Evolutionary conservation across 1,140 invertebrate species (phyloP).

Genomic region (Aphaenogaster rudis): DNA sequence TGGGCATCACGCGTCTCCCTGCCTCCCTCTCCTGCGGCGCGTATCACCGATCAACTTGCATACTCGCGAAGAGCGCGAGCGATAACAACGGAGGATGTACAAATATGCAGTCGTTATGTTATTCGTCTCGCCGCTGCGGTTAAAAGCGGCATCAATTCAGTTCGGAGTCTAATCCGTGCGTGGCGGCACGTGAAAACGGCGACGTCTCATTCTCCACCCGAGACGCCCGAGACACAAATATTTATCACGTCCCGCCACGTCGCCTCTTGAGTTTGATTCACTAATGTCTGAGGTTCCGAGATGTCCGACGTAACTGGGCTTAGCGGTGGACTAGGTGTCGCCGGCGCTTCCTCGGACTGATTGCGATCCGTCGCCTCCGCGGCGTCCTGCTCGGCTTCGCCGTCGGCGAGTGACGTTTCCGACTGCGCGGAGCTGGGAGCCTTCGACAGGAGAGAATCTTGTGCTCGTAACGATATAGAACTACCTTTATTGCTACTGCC

Average conservation of each 20-base stretch:
- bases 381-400: slow-evolving; percentile 71
- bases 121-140: not conserved
- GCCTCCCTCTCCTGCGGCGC: not conserved
- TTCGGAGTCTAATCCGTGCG: slow-evolving; percentile 40
- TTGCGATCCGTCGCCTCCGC: slow-evolving; percentile 66
- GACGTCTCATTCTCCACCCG: slow-evolving; percentile 84
- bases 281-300: slow-evolving; percentile 79
- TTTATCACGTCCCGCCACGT: slow-evolving; percentile 84
- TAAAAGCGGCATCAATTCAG: slow-evolving; percentile 11
- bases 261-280: slow-evolving; percentile 81
- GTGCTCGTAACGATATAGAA: slow-evolving; percentile 82
- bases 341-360: slow-evolving; percentile 74
- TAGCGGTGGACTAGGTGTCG: slow-evolving; percentile 82
- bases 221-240: slow-evolving; percentile 79
- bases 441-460: slow-evolving; percentile 80
- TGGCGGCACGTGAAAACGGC: slow-evolving; percentile 44
- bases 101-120: slow-evolving; percentile 49
- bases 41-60: slow-evolving; percentile 15
- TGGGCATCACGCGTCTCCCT: not conserved
- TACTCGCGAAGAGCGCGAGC: slow-evolving; percentile 33
- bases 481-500: slow-evolving; percentile 82
- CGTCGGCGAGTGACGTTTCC: slow-evolving; percentile 78
- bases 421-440: slow-evolving; percentile 80
- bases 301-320: slow-evolving; percentile 81
- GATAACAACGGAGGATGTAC: slow-evolving; percentile 66